phyloP scores from a whole-genome alignment of 2,888 invertebrate species.

The Hetaerina titia region DNA sequence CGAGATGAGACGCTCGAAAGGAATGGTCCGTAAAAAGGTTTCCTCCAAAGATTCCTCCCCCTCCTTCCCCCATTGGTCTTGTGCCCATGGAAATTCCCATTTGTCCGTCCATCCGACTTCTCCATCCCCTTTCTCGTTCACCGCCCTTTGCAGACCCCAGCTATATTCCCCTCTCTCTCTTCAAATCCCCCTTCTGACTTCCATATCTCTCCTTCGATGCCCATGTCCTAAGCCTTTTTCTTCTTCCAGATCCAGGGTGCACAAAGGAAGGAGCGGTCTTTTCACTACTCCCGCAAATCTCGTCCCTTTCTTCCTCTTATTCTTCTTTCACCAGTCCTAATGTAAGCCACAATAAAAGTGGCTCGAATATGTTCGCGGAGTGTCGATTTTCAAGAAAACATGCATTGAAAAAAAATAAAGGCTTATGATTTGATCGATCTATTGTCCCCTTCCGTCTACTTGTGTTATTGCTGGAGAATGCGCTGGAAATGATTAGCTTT shows the following conservation, averaged over 20 bases:
- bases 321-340: neutral
- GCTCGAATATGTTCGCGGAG: neutral
- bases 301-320: neutral
- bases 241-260: neutral
- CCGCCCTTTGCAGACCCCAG: neutral
- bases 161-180: neutral
- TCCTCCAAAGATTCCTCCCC: neutral
- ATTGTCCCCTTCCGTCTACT: neutral
- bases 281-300: neutral
- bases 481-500: neutral
- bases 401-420: neutral
- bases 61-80: neutral
- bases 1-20: neutral
- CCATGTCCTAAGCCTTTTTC: neutral
- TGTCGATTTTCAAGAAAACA: neutral
- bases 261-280: neutral
- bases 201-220: neutral
- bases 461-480: neutral
- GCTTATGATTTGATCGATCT: neutral
- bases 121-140: neutral
- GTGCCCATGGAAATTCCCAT: neutral
- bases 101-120: neutral
- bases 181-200: neutral
- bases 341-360: neutral
- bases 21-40: constrained; percentile 45